Base-by-base conservation (phyloP, 2,797 vertebrate species). In the Poeciliopsis infans region DNA sequence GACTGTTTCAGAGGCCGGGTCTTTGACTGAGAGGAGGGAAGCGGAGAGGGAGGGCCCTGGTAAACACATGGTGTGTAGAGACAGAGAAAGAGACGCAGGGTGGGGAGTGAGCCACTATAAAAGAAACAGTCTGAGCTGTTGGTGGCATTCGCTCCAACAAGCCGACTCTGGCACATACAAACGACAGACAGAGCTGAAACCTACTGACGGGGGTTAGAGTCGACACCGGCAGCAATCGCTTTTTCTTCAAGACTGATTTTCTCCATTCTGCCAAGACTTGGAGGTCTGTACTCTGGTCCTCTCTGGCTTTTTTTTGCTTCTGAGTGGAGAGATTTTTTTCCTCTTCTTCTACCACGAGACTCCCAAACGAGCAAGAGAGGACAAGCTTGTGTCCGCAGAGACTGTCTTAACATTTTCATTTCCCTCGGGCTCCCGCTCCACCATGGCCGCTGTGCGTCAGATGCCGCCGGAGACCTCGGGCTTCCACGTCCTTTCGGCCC, bases 401-500 rank as follows among this genome's bases (percentile, higher is more conserved):
- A 51, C 49, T 51, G 49, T 23, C 49, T 51, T 51, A 7, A 23
- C 20, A 3, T 75, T 75, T 83, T 47, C 0, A 2, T 64, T 78
- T 79, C 3, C 12, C 51, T 51, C 31, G 72, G 49, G 53, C 57
- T 77, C 69, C 70, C 72, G 31, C 69, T 76, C 46, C 23, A 76
- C 57, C 33, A 88, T 98, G 96, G 95, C 97, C 69, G 92, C 96
- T 47, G 92, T 94, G 36, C 97, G 97, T 90, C 96, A 96, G 59
- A 88, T 93, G 89, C 84, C 85, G 8, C 81, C 95, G 81, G 97
- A 98, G 91, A 88, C 96, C 82, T 95, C 96, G 59, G 95, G 95
- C 85, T 97, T 97, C 94, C 96, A 96, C 16, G 95, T 96, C 83
- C 96, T 98, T 88, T 96, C 97, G 0, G 91, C 95, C 23, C 97